Evolutionary conservation across 2,888 invertebrate genomes (phyloP).

Genomic region (Drosophila vallismaia): DNA sequence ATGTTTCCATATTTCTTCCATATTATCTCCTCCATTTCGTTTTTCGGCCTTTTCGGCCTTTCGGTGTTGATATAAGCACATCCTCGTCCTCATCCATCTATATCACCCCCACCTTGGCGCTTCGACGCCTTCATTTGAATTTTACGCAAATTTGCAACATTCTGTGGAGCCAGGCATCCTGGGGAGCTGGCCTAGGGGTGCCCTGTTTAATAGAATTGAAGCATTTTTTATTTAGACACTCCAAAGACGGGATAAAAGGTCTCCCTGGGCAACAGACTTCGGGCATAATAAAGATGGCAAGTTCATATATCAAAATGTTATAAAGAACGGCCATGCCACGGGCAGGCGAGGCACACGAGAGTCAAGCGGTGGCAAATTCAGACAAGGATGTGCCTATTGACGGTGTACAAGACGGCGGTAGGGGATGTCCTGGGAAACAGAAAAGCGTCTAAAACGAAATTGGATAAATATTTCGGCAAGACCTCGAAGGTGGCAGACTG

Average conservation of each 20-base stretch:
- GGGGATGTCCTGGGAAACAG: not conserved
- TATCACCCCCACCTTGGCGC: slow-evolving; percentile 34
- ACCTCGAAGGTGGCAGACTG: slow-evolving; percentile 11
- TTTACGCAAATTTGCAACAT: slow-evolving; percentile 60
- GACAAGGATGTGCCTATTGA: not conserved
- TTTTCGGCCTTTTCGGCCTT: slow-evolving; percentile 13
- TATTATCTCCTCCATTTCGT: slow-evolving; percentile 1
- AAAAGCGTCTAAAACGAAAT: slow-evolving; percentile 10
- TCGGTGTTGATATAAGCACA: slow-evolving; percentile 37
- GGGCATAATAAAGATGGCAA: slow-evolving; percentile 46
- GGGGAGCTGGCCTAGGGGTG: slow-evolving; percentile 10
- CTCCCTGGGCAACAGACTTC: slow-evolving; percentile 53
- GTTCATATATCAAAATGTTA: slow-evolving; percentile 40
- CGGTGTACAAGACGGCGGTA: not conserved
- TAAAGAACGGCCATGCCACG: slow-evolving; percentile 4
- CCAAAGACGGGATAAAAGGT: slow-evolving; percentile 54
- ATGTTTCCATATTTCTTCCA: slow-evolving; percentile 15
- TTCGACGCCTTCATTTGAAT: slow-evolving; percentile 53
- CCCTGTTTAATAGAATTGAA: slow-evolving; percentile 57
- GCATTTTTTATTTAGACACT: slow-evolving; percentile 52
- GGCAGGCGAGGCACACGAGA: not conserved
- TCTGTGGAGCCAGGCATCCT: slow-evolving; percentile 2
- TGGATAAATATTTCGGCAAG: slow-evolving; percentile 27
- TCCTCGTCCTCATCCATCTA: slow-evolving; percentile 46
- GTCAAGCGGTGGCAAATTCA: slow-evolving; percentile 12